These are phyloP conservation scores for Nomada fabriciana DNA, from an alignment of 2,888 invertebrate species.

Conservation along the genomic window DNA sequence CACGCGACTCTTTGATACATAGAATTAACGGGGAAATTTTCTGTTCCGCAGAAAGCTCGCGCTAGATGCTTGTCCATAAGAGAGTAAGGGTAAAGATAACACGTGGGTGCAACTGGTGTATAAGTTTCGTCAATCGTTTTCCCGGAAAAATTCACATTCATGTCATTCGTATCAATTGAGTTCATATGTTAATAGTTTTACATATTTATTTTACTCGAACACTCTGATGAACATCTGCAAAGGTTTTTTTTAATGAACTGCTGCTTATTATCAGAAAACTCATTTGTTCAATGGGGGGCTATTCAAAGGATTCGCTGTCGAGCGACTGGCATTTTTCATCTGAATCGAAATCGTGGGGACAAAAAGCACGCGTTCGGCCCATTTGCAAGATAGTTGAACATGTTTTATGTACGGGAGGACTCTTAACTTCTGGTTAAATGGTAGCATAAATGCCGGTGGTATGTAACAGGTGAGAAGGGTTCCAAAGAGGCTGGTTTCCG, in stretches of 20 bases:
- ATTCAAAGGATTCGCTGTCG: conserved; percentile 9
- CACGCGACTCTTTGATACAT: conserved; percentile 42
- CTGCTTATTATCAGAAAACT: background rate
- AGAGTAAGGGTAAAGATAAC: background rate
- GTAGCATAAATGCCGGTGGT: conserved; percentile 69
- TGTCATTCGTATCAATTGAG: background rate
- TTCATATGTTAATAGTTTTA: background rate
- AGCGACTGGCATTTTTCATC: conserved; percentile 37
- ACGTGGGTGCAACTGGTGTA: background rate
- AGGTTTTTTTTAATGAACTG: background rate
- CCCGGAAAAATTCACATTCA: background rate
- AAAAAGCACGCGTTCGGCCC: conserved; percentile 40
- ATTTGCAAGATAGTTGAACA: conserved; percentile 43
- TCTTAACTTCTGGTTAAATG: conserved; percentile 72
- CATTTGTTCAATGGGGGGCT: background rate
- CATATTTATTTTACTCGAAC: background rate
- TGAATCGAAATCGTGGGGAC: conserved; percentile 20
- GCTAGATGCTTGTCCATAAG: background rate
- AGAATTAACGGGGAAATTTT: conserved; percentile 35
- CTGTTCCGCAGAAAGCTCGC: background rate
- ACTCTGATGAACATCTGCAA: background rate
- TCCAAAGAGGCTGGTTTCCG: conserved; percentile 75
- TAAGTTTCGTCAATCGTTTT: background rate
- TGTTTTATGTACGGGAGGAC: conserved; percentile 63
- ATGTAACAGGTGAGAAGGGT: conserved; percentile 80